A percentile compares a stretch with the other conserved stretches of the same genome.
These are phyloP conservation scores for Ceratotherium simum DNA, from an alignment of 2,113 vertebrate species.

Conservation along the genomic window DNA sequence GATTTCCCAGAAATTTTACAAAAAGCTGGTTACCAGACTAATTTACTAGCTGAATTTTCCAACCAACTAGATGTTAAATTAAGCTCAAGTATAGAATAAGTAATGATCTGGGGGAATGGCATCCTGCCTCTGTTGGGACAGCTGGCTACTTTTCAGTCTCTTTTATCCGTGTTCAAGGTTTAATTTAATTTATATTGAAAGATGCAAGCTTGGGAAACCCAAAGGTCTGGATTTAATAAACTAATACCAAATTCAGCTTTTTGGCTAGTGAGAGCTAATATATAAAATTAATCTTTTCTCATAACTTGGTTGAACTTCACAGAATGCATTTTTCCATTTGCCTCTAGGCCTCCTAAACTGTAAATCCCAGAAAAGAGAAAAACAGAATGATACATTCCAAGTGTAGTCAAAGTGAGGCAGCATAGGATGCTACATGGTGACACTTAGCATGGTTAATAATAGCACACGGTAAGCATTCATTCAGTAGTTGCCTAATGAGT, in stretches of 20 bases:
- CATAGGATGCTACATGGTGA: too few species aligned
- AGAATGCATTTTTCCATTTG: not conserved
- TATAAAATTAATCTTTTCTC: not conserved
- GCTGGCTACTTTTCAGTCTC: not conserved
- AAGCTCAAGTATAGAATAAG: not conserved
- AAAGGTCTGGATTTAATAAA: slow-evolving; percentile 34
- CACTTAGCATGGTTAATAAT: not conserved
- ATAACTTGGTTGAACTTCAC: not conserved
- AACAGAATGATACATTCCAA: not conserved
- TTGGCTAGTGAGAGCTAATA: not conserved
- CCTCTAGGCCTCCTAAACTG: not conserved
- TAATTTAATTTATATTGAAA: slow-evolving; percentile 7
- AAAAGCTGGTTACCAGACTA: not conserved
- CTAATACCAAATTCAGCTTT: not conserved
- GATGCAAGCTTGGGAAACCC: not conserved
- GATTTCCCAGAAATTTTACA: not conserved
- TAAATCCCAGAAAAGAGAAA: not conserved
- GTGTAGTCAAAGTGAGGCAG: not conserved
- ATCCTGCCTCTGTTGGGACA: not conserved
- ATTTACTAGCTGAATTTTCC: slow-evolving; percentile 20
- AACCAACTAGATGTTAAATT: not conserved
- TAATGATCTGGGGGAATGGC: not conserved
- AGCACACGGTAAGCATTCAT: not conserved
- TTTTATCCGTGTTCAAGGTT: not conserved
- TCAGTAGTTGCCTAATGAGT: not conserved